Evolutionary conservation across 2,888 invertebrate species (phyloP).

Genomic region (Podabrus alpinus): DNA sequence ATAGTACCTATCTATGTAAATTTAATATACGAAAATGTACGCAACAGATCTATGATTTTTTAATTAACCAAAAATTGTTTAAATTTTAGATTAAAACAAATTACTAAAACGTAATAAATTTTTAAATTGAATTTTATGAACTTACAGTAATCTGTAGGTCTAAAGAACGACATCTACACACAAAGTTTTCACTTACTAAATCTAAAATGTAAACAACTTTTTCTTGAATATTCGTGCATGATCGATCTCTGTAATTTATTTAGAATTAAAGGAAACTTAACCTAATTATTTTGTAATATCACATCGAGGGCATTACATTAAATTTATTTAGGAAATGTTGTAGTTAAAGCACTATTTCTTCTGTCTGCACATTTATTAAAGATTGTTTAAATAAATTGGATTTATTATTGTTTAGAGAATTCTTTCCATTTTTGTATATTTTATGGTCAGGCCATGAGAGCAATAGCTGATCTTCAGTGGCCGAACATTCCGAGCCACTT

Average conservation of each 20-base stretch:
- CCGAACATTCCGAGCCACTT: conserved; percentile 34
- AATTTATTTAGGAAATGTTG: conserved; percentile 23
- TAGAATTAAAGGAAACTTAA: conserved; percentile 7
- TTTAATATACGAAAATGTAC: neutral
- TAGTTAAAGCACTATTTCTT: conserved; percentile 47
- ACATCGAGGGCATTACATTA: conserved; percentile 43
- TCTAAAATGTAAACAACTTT: neutral
- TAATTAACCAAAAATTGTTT: neutral
- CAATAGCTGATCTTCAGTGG: conserved; percentile 56
- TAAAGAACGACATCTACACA: neutral
- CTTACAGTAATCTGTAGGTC: neutral
- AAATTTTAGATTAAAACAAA: neutral
- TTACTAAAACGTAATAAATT: conserved; percentile 1
- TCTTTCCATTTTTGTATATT: conserved; percentile 39
- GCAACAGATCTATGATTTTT: neutral
- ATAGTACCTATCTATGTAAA: neutral
- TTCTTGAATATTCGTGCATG: neutral
- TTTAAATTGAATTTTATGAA: neutral
- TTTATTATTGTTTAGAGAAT: conserved; percentile 13
- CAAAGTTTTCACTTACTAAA: neutral
- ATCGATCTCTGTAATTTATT: neutral
- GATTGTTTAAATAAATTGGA: conserved; percentile 41
- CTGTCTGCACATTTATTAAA: conserved; percentile 42
- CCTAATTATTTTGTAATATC: conserved; percentile 37
- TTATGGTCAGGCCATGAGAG: conserved; percentile 61